These are phyloP conservation scores for Dryobotodes eremita DNA, from an alignment of 2,888 invertebrate species.

Conservation along the genomic window DNA sequence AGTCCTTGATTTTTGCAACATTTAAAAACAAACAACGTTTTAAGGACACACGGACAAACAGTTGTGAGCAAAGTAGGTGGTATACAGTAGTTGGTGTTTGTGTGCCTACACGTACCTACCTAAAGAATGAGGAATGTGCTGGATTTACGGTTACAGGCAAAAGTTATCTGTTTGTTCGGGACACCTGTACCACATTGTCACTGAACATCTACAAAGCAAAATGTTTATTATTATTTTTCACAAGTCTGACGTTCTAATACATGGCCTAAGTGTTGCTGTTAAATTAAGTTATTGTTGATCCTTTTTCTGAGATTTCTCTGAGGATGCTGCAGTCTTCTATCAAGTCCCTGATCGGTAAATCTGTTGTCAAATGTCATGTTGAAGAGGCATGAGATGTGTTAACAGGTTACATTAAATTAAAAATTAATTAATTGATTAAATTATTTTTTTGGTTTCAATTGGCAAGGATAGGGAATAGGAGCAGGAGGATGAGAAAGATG, in stretches of 20 bases:
- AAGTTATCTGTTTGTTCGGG: conserved; percentile 67
- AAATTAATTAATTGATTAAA: too few relatives aligned
- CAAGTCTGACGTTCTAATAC: conserved; percentile 5
- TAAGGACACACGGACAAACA: conserved; percentile 75
- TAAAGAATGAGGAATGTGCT: conserved; percentile 71
- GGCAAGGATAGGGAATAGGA: neutral
- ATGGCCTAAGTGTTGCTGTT: neutral
- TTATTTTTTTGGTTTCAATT: too few relatives aligned
- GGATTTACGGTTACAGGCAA: conserved; percentile 74
- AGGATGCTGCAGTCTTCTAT: neutral
- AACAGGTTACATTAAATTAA: neutral
- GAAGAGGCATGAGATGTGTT: neutral
- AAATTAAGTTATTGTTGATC: conserved; percentile 20
- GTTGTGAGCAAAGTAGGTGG: conserved; percentile 72
- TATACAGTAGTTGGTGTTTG: conserved; percentile 62
- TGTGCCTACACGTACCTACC: conserved; percentile 62
- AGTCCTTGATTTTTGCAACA: conserved; percentile 68
- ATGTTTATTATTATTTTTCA: conserved; percentile 33
- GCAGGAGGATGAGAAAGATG: neutral
- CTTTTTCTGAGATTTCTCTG: conserved; percentile 15
- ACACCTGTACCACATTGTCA: conserved; percentile 64
- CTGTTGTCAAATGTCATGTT: neutral
- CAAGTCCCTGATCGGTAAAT: neutral
- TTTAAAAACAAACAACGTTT: conserved; percentile 82
- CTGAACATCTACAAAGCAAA: conserved; percentile 29